Base-by-base conservation (phyloP, 92 coral and sea anemone genomes). In the Chrysogorgia sp. region DNA sequence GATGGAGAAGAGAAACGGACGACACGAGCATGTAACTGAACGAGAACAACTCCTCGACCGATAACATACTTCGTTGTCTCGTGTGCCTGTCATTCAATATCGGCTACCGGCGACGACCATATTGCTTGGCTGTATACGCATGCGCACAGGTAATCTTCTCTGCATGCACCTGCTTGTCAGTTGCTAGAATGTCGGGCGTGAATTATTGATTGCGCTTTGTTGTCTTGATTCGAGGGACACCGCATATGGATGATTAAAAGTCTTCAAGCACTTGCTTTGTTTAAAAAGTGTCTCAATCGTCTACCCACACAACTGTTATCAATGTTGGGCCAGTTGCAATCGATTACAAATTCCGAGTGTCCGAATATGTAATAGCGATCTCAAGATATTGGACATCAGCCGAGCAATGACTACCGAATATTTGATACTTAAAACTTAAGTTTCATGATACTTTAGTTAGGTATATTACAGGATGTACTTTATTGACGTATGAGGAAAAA, bases 21-120 rank as follows among this genome's bases (percentile, higher is more conserved):
- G 76, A 69, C 3, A 69, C 7, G 8, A 49, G 2, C 60, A 69
- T 12, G n/a, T 69, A 47, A 24, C 19, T 19, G 23, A 69, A 21
- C 3, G 40, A 69, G 40, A 47, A 26, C 4, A 28, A 8, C 15
- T 69, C 76, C 34, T 69, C 76, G 12, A 26, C 40, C 32, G 31
- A 45, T 69, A 30, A 45, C 76, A 69, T 69, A 43, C 29, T 9
- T 47, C 55, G 33, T 1, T 60, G 34, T 14, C 66, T 4, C 15
- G 30, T 31, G 3, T 22, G 65, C n/a, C 65, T 24, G 35, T 9
- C 15, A 25, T 59, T 59, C 69, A 63, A 37, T 37, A 13, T 34
- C 37, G 4, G 14, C 43, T 35, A 35, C 48, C 2, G 49, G 6
- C 71, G 32, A 29, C 40, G 15, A 25, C 34, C 40, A 61, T 61